phyloP scores from a whole-genome alignment of 2,113 vertebrate genomes.

The Cisticola juncidis region DNA sequence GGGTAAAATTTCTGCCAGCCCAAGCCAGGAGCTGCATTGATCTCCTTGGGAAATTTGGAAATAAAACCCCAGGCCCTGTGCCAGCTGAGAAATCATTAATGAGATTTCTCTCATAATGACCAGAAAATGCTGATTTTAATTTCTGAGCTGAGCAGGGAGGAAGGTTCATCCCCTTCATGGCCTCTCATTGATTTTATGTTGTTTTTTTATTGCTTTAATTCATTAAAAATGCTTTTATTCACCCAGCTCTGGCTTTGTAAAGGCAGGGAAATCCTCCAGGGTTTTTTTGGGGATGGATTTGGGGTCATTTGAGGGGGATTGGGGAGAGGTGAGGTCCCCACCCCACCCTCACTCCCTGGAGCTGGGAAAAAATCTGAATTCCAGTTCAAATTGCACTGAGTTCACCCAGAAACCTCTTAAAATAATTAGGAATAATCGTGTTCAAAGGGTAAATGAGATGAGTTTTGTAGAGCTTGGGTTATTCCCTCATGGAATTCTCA shows the following conservation, averaged over 20 bases:
- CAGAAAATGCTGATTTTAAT: fast-evolving
- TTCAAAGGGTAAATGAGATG: fast-evolving
- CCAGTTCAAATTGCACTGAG: neutral
- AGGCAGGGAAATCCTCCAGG: neutral
- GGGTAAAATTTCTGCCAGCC: neutral
- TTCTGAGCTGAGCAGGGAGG: neutral
- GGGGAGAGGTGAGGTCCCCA: neutral
- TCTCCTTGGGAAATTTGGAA: neutral
- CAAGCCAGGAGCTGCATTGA: neutral
- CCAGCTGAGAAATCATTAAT: neutral
- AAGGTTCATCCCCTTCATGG: neutral
- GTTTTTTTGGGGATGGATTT: neutral
- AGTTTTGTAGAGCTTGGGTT: neutral
- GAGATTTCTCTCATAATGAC: neutral
- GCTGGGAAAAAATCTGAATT: fast-evolving
- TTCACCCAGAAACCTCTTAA: neutral
- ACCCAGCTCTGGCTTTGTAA: neutral
- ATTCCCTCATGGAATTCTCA: neutral
- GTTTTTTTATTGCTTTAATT: neutral
- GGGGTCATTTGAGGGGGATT: neutral
- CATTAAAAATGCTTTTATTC: neutral
- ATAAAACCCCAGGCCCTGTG: fast-evolving
- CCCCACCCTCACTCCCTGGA: fast-evolving
- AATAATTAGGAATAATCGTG: neutral
- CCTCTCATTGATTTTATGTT: neutral